Percentiles rank a stretch among this genome's conserved stretches.
Conservation (phyloP, 2,888 invertebrate genomes). For the Quadroppia sp. region DNA sequence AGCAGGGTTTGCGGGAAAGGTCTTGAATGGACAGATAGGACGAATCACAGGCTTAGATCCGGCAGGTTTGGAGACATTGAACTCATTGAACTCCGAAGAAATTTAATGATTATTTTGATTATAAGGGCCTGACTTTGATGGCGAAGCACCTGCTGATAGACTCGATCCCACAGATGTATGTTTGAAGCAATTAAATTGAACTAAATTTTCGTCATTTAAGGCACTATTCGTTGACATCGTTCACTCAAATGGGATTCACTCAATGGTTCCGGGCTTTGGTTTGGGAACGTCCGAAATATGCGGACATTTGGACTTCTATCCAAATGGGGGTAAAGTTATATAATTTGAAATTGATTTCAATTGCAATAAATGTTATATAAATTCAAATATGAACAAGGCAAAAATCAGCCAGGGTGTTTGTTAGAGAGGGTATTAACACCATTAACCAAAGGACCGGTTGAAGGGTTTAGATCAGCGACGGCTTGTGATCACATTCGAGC, state of each 20-base stretch:
- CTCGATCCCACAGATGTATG: slow-evolving; percentile 72
- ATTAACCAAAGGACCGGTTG: slow-evolving; percentile 56
- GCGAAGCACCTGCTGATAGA: slow-evolving; percentile 69
- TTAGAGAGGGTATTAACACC: too few species aligned
- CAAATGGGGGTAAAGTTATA: slow-evolving; percentile 55
- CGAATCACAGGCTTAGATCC: slow-evolving; percentile 67
- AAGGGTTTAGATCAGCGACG: slow-evolving; percentile 73
- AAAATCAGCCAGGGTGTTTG: slow-evolving; percentile 53
- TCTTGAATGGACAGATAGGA: slow-evolving; percentile 25
- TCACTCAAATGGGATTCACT: slow-evolving; percentile 67
- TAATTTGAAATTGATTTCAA: too few species aligned
- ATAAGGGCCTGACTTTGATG: slow-evolving; percentile 77
- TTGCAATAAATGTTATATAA: too few species aligned
- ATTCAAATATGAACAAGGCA: too few species aligned
- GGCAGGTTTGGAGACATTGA: slow-evolving; percentile 58
- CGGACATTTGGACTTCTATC: slow-evolving; percentile 54
- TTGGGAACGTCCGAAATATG: slow-evolving; percentile 50
- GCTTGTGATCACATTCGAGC: slow-evolving; percentile 80
- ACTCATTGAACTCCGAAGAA: too few species aligned
- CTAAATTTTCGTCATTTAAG: neutral
- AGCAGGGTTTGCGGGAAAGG: slow-evolving; percentile 43
- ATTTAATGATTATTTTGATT: too few species aligned
- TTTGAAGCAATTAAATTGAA: neutral
- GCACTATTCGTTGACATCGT: slow-evolving; percentile 84
- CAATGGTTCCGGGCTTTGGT: slow-evolving; percentile 45